Evolutionary conservation across 2,797 vertebrate genomes (phyloP), one percentile per base, ranked within the genome.

Genomic region (Poeciliopsis presidionis): DNA sequence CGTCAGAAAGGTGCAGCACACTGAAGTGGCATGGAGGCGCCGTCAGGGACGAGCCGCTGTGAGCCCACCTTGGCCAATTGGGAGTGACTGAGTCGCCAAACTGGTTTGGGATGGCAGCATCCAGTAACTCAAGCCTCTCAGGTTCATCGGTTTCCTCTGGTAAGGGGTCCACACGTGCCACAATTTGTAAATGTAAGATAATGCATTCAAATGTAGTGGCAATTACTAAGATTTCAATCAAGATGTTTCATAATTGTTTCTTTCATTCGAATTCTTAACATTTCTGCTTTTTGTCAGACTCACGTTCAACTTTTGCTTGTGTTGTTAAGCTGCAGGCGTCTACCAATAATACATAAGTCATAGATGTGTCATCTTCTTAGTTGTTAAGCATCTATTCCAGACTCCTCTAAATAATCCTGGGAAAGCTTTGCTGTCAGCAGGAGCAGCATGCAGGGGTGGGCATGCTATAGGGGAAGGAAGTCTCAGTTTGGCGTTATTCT

Each of bases 111-210:
- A 99, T 99, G 98, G 98, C 98, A 93, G 97, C 97, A 89, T 99
- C 98, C 89, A 99, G 98, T 80, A 99, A 97, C 96, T 99, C 98
- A 85, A 99, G 98, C 93, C 95, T 99, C 91, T 99, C 98, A 77
- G 97, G 98, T 93, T 99, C 98, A 76, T 99, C 98, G 5, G 90
- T 98, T 84, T 98, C 97, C 92, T 99, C 98, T 39, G 98, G 98
- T 99, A 95, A 97, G 97, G 97, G 96, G 55, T 82, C 90, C 47
- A 79, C 70, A 75, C 22, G 49, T 41, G 39, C 36, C 57, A 70
- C 0, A 83, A 25, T 16, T 36, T 39, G 55, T 51, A 8, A 8
- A 49, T 41, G 8, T 28, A 43, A 73, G 11, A 39, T 30, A 28
- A 18, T 28, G 13, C 0, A 45, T 45, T 13, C 13, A n/a, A 28